Evolutionary conservation across 92 coral and sea anemone genomes (phyloP).

Genomic region (Umimayanthus kanabou): DNA sequence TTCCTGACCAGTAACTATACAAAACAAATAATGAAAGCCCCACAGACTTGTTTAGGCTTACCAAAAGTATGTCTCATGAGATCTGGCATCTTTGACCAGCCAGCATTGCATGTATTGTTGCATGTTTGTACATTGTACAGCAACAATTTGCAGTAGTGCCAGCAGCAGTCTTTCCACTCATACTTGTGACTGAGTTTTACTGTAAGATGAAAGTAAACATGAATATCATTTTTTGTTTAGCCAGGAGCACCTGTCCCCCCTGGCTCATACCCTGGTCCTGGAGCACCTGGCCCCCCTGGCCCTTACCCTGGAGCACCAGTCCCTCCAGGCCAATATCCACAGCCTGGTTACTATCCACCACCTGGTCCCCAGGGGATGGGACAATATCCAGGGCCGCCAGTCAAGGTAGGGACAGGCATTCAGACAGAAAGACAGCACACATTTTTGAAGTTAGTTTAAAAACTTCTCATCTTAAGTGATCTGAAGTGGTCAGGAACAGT

Average conservation of each 20-base stretch:
- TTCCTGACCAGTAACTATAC: too few species aligned
- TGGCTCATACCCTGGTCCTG: slow-evolving; percentile 32
- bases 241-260: slow-evolving; percentile 48
- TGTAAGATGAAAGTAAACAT: not conserved
- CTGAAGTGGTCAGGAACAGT: too few species aligned
- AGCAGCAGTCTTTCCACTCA: not conserved
- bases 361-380: slow-evolving; percentile 48
- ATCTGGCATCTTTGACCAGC: too few species aligned
- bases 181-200: too few species aligned
- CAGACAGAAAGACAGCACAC: not conserved
- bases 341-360: slow-evolving; percentile 52
- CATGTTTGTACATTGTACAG: too few species aligned
- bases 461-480: too few species aligned
- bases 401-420: slow-evolving; percentile 15
- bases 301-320: slow-evolving; percentile 45
- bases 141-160: not conserved
- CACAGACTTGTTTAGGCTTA: too few species aligned
- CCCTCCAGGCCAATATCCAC: slow-evolving; percentile 48
- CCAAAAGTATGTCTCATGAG: too few species aligned
- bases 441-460: not conserved
- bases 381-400: slow-evolving; percentile 31
- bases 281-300: slow-evolving; percentile 29
- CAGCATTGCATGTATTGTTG: not conserved
- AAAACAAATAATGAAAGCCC: too few species aligned
- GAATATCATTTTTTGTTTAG: not conserved